Base-by-base conservation (phyloP, 1,140 invertebrate genomes). In the Polypedilum vanderplanki region DNA sequence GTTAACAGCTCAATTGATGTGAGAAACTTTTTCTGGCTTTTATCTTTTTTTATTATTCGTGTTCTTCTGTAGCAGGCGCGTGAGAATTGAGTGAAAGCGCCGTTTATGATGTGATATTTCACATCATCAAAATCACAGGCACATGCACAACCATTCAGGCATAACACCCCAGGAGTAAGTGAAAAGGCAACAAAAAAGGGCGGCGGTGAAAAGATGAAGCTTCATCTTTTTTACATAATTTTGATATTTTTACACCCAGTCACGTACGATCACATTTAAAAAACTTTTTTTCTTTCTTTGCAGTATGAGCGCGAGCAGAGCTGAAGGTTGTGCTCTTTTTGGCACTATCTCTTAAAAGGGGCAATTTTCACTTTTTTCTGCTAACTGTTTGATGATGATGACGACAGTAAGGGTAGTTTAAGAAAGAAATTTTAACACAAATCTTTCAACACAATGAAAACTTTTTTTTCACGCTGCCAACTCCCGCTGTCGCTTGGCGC, bases 241-340 rank as follows among this genome's bases (percentile, higher is more conserved):
- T 70, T 70, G 17, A 70, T 70, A 70, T 70, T 70, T n/a, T 70
- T 20, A 22, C 65, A 70, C 65, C 65, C 65, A 70, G 65, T 70
- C 65, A 70, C 65, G 65, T 70, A 70, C 17, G 65, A 70, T 70
- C 65, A 12, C 46, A 70, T 70, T 70, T 70, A 70, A 22, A 33
- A 22, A 70, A 70, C 65, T 70, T 67, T 67, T 65, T 65, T n/a
- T 65, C 4, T 18, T 22, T 70, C 65, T 70, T 70, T 22, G 12
- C 46, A 46, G 41, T 15, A 10, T 57, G 9, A n/a, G 15, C 46
- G 10, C n/a, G 15, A 57, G n/a, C 12, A 15, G n/a, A 57, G 46
- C 9, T 8, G 15, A 46, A 46, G 46, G 46, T n/a, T n/a, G n/a
- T 12, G 4, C n/a, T 57, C n/a, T 57, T 57, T 46, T 9, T 8